Base-by-base conservation (phyloP, 2,113 vertebrate species). In the Chaenogobius annularis region DNA sequence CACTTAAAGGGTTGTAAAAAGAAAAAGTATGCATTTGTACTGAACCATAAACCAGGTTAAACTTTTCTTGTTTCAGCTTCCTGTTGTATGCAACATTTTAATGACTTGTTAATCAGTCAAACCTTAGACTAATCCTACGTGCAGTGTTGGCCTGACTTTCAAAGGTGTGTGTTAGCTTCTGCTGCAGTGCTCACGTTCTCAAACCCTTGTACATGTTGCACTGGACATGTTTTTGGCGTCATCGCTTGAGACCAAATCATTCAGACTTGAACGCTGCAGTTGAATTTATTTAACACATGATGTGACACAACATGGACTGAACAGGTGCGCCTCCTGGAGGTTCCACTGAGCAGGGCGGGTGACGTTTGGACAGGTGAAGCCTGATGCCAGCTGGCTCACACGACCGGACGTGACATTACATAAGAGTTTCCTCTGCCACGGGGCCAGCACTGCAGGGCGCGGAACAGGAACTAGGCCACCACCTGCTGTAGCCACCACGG, bases 361-460 rank as follows among this genome's bases (percentile, higher is more conserved):
- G 14, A 26, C 40, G 5, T 23, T 5, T 23, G 50, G 7, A 4
- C 10, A 2, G 37, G 9, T 17, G 47, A 58, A 3, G 11, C 48
- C 13, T 10, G 17, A 5, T 63, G 35, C 13, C 19, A 7, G 50
- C 48, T 64, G 46, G 13, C 69, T 26, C 63, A 23, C 26, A 44
- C 35, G n/a, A 48, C 20, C n/a, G 56, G 65, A 66, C 22, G 19
- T 55, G n/a, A 35, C 23, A 17, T 59, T 59, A 59, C 23, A 59
- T 59, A 59, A 59, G 61, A 11, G 61, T 10, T 43, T 72, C 40
- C 67, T 71, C 20, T 59, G 69, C 69, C 19, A 31, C 80, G 86
- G 80, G 76, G 31, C 56, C 75, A 56, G 35, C 78, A 85, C 26
- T 31, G 72, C 68, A 66, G 79, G 81, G 20, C 14, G 10, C 17